Evolutionary conservation across 2,888 invertebrate species (phyloP).

Genomic region (Mesorhabditis belari): DNA sequence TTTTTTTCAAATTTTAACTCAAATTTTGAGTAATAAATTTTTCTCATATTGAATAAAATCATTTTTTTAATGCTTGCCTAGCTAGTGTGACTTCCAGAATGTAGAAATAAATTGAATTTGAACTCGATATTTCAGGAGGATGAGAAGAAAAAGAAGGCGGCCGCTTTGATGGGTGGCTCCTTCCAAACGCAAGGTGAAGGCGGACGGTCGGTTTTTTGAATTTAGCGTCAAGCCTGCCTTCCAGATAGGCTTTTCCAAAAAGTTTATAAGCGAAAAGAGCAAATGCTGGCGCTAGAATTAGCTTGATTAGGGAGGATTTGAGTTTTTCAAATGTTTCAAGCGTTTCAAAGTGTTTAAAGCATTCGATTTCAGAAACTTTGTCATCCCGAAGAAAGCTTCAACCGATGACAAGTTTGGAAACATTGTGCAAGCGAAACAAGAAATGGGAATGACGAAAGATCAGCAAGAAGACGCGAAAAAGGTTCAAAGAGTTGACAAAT

Average conservation of each 20-base stretch:
- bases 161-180: slow-evolving; percentile 17
- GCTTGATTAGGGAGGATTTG: not conserved
- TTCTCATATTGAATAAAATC: too few relatives aligned
- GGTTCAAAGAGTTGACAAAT: too few relatives aligned
- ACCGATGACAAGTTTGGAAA: slow-evolving; percentile 59
- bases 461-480: slow-evolving; percentile 92
- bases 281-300: not conserved
- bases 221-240: not conserved
- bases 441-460: slow-evolving; percentile 98
- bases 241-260: not conserved
- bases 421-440: slow-evolving; percentile 82
- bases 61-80: too few relatives aligned
- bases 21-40: too few relatives aligned
- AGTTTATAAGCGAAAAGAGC: not conserved
- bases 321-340: too few relatives aligned
- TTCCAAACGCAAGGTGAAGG: slow-evolving; percentile 14
- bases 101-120: too few relatives aligned
- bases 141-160: slow-evolving; percentile 44
- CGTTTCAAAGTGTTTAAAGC: not conserved
- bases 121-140: slow-evolving; percentile 19
- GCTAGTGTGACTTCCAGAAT: too few relatives aligned
- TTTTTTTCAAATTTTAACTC: too few relatives aligned
- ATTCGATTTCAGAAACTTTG: slow-evolving; percentile 22
- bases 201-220: slow-evolving; percentile 10
- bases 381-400: slow-evolving; percentile 41